Percentiles rank a stretch among this genome's conserved stretches.
Evolutionary conservation across 1,140 invertebrate species (phyloP).

Genomic region (Planococcus citri): DNA sequence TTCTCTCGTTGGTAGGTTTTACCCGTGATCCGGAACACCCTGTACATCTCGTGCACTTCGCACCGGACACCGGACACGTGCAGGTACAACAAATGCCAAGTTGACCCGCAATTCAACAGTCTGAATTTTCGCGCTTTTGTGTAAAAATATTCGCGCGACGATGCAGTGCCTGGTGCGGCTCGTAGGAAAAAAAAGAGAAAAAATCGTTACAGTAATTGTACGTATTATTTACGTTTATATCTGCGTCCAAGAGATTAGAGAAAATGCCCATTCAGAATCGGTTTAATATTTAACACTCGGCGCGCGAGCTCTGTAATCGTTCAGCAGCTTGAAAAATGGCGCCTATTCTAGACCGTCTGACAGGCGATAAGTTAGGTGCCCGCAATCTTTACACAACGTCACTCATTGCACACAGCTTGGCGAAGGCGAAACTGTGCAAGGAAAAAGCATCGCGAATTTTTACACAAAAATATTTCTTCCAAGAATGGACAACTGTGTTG

Average conservation of each 20-base stretch:
- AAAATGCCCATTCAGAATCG: slow-evolving; percentile 6
- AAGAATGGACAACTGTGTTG: neutral
- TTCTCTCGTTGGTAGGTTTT: too few species aligned
- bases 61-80: too few species aligned
- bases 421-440: neutral
- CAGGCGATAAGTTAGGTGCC: neutral
- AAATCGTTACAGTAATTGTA: slow-evolving; percentile 3
- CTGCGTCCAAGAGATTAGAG: slow-evolving; percentile 1
- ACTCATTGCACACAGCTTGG: neutral
- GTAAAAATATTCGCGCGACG: too few species aligned
- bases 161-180: too few species aligned
- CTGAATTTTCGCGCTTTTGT: too few species aligned
- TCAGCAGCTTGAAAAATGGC: neutral
- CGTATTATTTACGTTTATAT: slow-evolving; percentile 4
- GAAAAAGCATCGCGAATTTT: neutral
- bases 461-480: neutral
- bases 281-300: neutral
- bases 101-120: too few species aligned
- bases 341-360: slow-evolving; percentile 5
- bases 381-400: neutral
- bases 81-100: too few species aligned
- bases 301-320: neutral
- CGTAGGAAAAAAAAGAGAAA: neutral
- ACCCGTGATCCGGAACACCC: too few species aligned
- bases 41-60: too few species aligned